Evolutionary conservation across 2,888 invertebrate genomes (phyloP), one percentile per base, ranked within the genome.

Genomic region (Ormia ochracea): DNA sequence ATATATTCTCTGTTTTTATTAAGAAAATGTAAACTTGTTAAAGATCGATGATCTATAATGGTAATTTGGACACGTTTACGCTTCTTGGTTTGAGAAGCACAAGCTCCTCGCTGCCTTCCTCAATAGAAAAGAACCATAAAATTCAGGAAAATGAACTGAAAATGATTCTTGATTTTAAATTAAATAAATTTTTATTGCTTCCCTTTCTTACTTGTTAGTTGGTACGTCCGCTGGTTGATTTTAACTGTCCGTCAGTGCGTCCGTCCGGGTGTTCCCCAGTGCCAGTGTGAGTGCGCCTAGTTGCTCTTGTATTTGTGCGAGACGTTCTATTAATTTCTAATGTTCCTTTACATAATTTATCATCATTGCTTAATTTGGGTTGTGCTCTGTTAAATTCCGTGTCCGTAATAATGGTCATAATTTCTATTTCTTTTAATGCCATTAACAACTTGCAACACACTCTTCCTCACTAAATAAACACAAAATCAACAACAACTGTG

Each of bases 301-400:
- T 43, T 41, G 12, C 33, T 9, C 21, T 45, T n/a, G 41, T 36
- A 70, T 70, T 70, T 52, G 58, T 65, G 26, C 48, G 76, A 76
- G 72, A 76, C 72, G 76, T 76, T 80, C 80, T 80, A 76, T 80
- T 80, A 80, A 80, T 76, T 80, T 76, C 76, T 72, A 56, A 68
- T 80, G 72, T 80, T 72, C 33, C 21, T 63, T 41, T 66, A 26
- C 68, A 58, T 76, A 80, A 76, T 80, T 80, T 80, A 80, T 80
- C 76, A 80, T 76, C 80, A 80, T 80, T 80, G 72, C 76, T 80
- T 80, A 80, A 80, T 80, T 80, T 76, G 76, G 76, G 66, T 80
- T 80, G 80, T 76, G 80, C 80, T 80, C 80, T 80, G 61, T 76
- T 80, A 68, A 80, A 69, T 68, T 76, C 76, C 76, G 72, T 80